These are phyloP conservation scores for Nixonia krombeini DNA, from an alignment of 1,140 invertebrate genomes.

Conservation along the genomic window DNA sequence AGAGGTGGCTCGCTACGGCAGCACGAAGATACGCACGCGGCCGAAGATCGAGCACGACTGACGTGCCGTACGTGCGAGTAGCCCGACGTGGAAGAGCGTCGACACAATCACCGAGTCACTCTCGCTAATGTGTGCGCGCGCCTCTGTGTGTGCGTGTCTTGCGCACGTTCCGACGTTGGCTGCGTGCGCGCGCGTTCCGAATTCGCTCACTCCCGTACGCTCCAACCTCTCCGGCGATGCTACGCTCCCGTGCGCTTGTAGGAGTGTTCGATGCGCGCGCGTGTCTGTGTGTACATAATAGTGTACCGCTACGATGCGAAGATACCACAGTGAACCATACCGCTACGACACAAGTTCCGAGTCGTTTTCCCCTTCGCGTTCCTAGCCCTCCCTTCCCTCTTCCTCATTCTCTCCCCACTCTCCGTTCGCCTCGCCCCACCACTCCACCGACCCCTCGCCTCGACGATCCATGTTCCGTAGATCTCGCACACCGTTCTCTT, in stretches of 20 bases:
- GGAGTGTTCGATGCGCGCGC: slow-evolving; percentile 9
- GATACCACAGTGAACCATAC: slow-evolving; percentile 52
- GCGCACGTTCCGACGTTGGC: not conserved
- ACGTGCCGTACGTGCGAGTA: not conserved
- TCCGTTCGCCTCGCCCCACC: not conserved
- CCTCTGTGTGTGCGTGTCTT: not conserved
- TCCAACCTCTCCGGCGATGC: no score
- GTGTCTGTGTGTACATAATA: slow-evolving; percentile 17
- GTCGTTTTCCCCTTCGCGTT: slow-evolving; percentile 22
- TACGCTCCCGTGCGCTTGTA: not conserved
- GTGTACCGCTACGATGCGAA: slow-evolving; percentile 41
- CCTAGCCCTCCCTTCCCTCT: not conserved
- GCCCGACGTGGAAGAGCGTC: not conserved
- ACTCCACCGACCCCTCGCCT: no score
- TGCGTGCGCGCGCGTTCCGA: not conserved
- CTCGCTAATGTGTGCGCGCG: not conserved
- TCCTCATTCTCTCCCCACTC: not conserved
- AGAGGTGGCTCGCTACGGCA: not conserved
- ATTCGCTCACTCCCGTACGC: no score
- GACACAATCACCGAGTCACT: not conserved
- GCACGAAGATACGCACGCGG: slow-evolving; percentile 4
- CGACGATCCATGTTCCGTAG: slow-evolving; percentile 1
- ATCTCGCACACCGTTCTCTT: slow-evolving; percentile 10
- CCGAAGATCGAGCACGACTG: slow-evolving; percentile 45
- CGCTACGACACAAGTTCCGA: slow-evolving; percentile 43